Evolutionary conservation across 2,888 invertebrate genomes (phyloP), one percentile per base, ranked within the genome.

Genomic region (Polyommatus iphigenia): DNA sequence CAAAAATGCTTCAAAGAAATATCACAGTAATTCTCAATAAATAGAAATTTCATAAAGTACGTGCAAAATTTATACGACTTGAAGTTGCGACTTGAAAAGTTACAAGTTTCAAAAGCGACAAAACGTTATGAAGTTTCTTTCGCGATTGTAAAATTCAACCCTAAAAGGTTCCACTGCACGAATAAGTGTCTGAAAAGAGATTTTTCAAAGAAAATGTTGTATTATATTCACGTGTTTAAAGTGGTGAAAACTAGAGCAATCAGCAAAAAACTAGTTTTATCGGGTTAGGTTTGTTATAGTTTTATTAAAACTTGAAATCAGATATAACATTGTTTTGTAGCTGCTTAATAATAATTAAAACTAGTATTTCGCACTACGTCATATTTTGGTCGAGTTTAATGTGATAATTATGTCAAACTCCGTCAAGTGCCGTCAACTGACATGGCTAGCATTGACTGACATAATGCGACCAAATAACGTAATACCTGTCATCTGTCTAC

Each of bases 81-180:
- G 82, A 81, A 84, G 84, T 85, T 85, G 84, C 82, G 85, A 86
- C 83, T 86, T 84, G 81, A 80, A 83, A 86, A 84, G 83, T 87
- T 85, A 82, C 82, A 80, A 82, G 81, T 81, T 82, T 79, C 80
- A 82, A 85, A 87, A 85, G 84, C 78, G 78, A 81, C 79, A 79
- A 80, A 81, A 80, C 82, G 79, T 78, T 78, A 76, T 80, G 80
- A 83, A 85, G 85, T 86, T 87, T 85, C 83, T 83, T 84, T 84
- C 85, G 85, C 87, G 86, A 86, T 86, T 87, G 87, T 87, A 81
- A 83, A 85, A 87, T 87, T 87, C 79, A 81, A 80, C 81, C 81
- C 79, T 80, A 80, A 82, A 81, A 79, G 71, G 72, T 80, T 79
- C 81, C 79, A 80, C 77, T 77, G 78, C 81, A 81, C 78, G 78